A percentile compares a stretch with the other conserved stretches of the same genome.
These are phyloP conservation scores for Forbesichthys papilliferus DNA, from an alignment of 2,113 vertebrate genomes.

Conservation along the genomic window DNA sequence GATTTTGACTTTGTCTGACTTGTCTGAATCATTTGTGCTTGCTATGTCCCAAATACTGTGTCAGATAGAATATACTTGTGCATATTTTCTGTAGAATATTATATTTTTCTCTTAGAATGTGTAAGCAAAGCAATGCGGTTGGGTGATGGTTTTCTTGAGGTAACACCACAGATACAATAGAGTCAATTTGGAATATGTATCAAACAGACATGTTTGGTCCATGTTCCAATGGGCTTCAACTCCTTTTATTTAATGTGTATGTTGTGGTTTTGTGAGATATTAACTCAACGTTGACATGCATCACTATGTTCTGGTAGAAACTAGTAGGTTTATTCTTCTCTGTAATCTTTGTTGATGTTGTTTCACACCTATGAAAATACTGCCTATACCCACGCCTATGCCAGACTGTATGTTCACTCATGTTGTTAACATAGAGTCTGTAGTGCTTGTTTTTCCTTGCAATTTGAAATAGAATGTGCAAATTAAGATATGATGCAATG, in stretches of 20 bases:
- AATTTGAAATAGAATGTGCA: too few species aligned
- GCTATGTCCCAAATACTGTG: slow-evolving; percentile 62
- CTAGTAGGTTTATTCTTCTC: slow-evolving; percentile 17
- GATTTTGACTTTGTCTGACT: slow-evolving; percentile 42
- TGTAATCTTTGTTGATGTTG: not conserved
- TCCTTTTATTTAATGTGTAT: too few species aligned
- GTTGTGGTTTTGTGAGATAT: slow-evolving; percentile 29
- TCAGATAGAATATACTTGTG: slow-evolving; percentile 21
- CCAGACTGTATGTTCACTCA: too few species aligned
- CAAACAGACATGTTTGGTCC: not conserved
- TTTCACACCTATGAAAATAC: too few species aligned
- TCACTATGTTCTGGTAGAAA: slow-evolving; percentile 37
- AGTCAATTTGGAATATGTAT: slow-evolving; percentile 50
- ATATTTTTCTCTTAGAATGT: slow-evolving; percentile 59
- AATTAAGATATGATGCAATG: too few species aligned
- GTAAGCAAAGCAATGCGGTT: slow-evolving; percentile 44
- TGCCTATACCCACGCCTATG: too few species aligned
- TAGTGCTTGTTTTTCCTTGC: too few species aligned
- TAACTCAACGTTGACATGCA: slow-evolving; percentile 25
- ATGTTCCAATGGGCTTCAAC: not conserved
- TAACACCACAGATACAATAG: slow-evolving; percentile 54
- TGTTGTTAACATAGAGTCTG: too few species aligned
- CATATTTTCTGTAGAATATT: slow-evolving; percentile 49
- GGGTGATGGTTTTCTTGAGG: slow-evolving; percentile 43
- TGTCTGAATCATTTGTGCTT: slow-evolving; percentile 48